Conservation (phyloP, 2,888 invertebrate species). For the Thymelicus sylvestris region DNA sequence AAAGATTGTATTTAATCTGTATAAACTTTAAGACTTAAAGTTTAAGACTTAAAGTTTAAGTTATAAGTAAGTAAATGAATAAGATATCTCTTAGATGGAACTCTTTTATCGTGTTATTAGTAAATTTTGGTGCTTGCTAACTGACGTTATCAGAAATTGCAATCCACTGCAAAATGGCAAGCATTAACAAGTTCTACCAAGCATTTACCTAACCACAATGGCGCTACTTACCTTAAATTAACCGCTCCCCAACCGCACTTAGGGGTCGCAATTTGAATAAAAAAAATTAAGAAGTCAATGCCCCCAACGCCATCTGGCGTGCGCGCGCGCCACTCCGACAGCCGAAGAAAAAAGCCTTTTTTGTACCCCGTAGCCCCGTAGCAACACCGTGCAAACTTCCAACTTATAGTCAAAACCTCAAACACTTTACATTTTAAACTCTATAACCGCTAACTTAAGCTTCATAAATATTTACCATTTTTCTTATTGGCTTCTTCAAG, state of each 20-base stretch:
- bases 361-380: constrained; percentile 63
- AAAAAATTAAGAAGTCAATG: constrained; percentile 76
- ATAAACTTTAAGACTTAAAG: too few species aligned
- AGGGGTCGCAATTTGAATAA: constrained; percentile 73
- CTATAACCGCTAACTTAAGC: constrained; percentile 39
- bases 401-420: constrained; percentile 21
- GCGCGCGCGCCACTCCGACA: constrained; percentile 58
- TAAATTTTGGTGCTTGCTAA: background rate
- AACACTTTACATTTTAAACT: constrained; percentile 38
- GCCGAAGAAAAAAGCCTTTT: constrained; percentile 50
- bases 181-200: constrained; percentile 33
- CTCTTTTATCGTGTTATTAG: background rate
- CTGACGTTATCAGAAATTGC: constrained; percentile 13
- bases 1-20: background rate
- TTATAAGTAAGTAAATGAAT: too few species aligned
- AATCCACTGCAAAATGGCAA: constrained; percentile 27
- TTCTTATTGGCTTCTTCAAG: constrained; percentile 25
- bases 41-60: too few species aligned
- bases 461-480: constrained; percentile 7
- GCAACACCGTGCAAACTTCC: constrained; percentile 52
- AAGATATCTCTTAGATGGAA: too few species aligned
- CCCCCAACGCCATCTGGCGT: constrained; percentile 74
- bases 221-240: constrained; percentile 67
- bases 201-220: constrained; percentile 35
- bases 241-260: constrained; percentile 68